Base-by-base conservation (phyloP, 2,797 vertebrate species). In the Presbytis comata region DNA sequence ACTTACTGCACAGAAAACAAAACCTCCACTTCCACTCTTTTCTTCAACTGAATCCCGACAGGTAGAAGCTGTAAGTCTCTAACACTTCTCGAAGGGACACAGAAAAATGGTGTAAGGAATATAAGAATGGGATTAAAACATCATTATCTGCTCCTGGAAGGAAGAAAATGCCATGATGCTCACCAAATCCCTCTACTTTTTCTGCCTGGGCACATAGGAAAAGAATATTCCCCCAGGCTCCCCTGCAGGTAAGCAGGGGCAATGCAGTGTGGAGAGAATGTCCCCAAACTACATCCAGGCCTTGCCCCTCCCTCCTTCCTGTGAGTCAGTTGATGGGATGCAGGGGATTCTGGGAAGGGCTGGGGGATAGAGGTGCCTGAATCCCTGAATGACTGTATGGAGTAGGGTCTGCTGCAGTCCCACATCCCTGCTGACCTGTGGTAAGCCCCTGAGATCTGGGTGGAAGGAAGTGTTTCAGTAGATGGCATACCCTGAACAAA, bases 1-100 rank as follows among this genome's bases (percentile, higher is more conserved):
- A 95, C 61, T 92, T 91, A 84, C 50, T 11, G 50, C 67, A 39
- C 33, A 70, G 79, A 91, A 95, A 93, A 91, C 28, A 93, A 96
- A 95, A 80, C 36, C 70, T 91, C 36, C 10, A 75, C 59, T 76
- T 72, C 22, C 70, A 81, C 4, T 17, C 22, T 87, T 86, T 84
- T 85, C 72, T 95, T 92, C 76, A 74, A 33, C 12, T 59, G n/a
- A 82, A 59, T 76, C 41, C 17, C 48, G 85, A 89, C 21, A 82
- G 28, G 48, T 10, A 84, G 78, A 93, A 92, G 57, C 9, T 46
- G 3, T 21, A 83, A 81, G 72, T 67, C n/a, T 50, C 26, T 48
- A 81, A 44, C 8, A 30, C 6, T n/a, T 89, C 61, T 79, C 74
- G n/a, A 81, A 85, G n/a, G 10, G 53, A 74, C 39, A 75, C 28